Base-by-base conservation (phyloP, 2,888 invertebrate species). In the Cantharis flavilabris region DNA sequence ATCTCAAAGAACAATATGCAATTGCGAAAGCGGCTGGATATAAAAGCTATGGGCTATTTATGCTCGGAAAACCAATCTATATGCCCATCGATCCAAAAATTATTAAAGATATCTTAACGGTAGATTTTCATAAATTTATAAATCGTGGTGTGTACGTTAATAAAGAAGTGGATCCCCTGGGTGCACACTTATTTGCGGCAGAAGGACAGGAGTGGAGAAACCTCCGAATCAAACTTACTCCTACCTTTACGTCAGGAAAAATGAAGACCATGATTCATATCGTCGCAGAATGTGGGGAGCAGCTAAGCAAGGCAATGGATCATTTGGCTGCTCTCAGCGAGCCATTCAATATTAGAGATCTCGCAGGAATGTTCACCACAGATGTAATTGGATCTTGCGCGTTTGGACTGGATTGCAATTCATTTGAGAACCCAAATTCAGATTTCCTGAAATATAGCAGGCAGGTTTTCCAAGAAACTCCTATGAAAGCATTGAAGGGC, bases 131-230 rank as follows among this genome's bases (percentile, higher is more conserved):
- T 4, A 86, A 90, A 83, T 93, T 93, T 76, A 90, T 90, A 83
- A 91, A 92, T 73, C 90, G 92, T 67, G 92, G 92, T 0, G 85
- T 90, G 18, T 91, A 90, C 81, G 87, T 85, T 16, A 91, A 92
- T 71, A 91, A 91, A 64, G 85, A 89, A 4, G 88, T 89, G 3
- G 92, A 92, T 84, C 91, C 90, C 0, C 77, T 92, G 23, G 89
- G 91, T 0, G 90, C 88, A 0, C 90, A 91, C 82, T 84, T 93
- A 1, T 92, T 93, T 81, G 87, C 90, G 79, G 82, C 90, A 62
- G 87, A 87, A 64, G 91, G 90, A 0, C 86, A 89, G 10, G 86
- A 89, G n/a, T 94, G 94, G 94, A 92, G 90, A 82, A 88, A 88
- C 20, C 84, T 93, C 23, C 89, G 94, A 9, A 80, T 88, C 0